phyloP scores from a whole-genome alignment of 2,888 invertebrate species.

The Schizaphis graminum region DNA sequence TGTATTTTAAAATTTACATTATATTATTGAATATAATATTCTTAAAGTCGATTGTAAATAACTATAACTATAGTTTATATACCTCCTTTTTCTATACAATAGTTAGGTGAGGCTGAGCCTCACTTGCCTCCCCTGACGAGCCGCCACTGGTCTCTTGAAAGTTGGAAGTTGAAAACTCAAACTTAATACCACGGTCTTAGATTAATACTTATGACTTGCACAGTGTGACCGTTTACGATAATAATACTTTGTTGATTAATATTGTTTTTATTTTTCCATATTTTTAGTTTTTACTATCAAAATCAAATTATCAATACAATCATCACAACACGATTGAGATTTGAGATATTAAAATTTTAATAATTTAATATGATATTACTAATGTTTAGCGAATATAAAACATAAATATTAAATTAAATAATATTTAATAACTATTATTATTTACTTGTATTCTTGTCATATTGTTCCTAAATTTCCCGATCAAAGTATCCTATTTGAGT shows the following conservation, averaged over 20 bases:
- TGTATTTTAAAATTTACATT: too few species aligned
- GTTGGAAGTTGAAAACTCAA: background rate
- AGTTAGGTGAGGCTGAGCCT: too few species aligned
- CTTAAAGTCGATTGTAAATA: too few species aligned
- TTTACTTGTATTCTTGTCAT: background rate
- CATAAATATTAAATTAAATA: too few species aligned
- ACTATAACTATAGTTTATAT: too few species aligned
- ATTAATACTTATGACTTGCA: too few species aligned
- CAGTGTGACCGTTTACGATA: slow-evolving; percentile 16
- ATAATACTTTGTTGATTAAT: background rate
- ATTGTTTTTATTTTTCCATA: background rate
- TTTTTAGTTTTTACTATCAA: slow-evolving; percentile 25
- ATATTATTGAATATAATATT: too few species aligned
- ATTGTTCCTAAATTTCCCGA: background rate
- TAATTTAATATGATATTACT: background rate
- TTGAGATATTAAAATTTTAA: background rate
- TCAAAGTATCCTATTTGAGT: background rate
- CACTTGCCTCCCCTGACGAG: too few species aligned
- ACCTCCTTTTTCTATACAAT: too few species aligned
- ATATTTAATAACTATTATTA: background rate
- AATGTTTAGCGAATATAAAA: background rate
- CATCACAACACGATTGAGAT: slow-evolving; percentile 12
- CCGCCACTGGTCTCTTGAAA: too few species aligned
- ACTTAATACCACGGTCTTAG: too few species aligned
- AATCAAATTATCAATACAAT: slow-evolving; percentile 27